Conservation (phyloP, 1,140 invertebrate genomes). For the Epicauta chinensis region DNA sequence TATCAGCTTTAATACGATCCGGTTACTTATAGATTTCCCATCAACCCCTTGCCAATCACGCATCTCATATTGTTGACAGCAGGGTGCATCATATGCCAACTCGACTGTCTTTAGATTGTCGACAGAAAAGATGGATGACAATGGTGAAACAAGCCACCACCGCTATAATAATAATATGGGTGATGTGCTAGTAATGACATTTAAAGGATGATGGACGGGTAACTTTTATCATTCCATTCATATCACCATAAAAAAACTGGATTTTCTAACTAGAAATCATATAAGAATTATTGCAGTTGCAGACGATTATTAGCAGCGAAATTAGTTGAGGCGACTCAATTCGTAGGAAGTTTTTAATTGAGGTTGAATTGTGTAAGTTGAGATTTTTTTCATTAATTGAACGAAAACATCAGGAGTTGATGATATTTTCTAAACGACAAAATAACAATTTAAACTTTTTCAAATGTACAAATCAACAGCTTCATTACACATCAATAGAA, state of each 20-base stretch:
- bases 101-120: not conserved
- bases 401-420: too few relatives aligned
- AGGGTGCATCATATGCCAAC: constrained; percentile 1
- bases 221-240: constrained; percentile 10
- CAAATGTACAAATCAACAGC: too few relatives aligned
- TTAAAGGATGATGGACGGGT: constrained; percentile 11
- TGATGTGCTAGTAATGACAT: constrained; percentile 5
- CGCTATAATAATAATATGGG: not conserved
- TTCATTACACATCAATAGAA: too few relatives aligned
- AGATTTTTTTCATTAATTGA: too few relatives aligned
- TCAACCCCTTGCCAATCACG: constrained; percentile 12
- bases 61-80: constrained; percentile 12
- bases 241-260: not conserved
- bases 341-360: too few relatives aligned
- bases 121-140: constrained; percentile 11
- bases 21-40: too few relatives aligned
- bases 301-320: not conserved
- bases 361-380: too few relatives aligned
- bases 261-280: constrained; percentile 1
- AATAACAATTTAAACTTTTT: too few relatives aligned
- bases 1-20: too few relatives aligned
- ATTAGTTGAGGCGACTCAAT: not conserved
- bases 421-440: too few relatives aligned
- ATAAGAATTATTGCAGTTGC: not conserved
- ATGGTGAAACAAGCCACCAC: constrained; percentile 4